Evolutionary conservation across 1,140 invertebrate species (phyloP).

Genomic region (Drosophila sucinea): DNA sequence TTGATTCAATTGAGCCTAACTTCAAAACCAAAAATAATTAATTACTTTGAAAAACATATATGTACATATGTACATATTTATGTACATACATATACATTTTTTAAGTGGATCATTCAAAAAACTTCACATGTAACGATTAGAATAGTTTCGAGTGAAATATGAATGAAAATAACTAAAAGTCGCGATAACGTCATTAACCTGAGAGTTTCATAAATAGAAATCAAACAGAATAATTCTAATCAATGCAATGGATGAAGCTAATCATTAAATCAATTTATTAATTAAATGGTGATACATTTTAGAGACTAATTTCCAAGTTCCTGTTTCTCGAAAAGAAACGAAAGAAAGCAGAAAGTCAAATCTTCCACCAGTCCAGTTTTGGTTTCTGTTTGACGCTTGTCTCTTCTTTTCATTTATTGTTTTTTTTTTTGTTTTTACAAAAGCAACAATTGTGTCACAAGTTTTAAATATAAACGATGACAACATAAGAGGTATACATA

Average conservation of each 20-base stretch:
- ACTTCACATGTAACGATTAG: neutral
- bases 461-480: conserved; percentile 79
- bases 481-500: conserved; percentile 51
- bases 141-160: neutral
- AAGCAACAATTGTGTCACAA: conserved; percentile 80
- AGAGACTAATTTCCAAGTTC: conserved; percentile 1
- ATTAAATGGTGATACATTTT: neutral
- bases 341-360: conserved; percentile 18
- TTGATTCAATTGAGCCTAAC: no score
- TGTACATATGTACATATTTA: no score
- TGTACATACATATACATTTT: no score
- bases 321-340: conserved; percentile 10
- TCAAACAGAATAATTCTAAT: neutral
- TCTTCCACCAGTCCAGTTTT: conserved; percentile 38
- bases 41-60: no score
- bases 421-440: conserved; percentile 57
- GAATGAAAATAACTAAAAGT: neutral
- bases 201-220: neutral
- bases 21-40: no score
- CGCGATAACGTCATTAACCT: neutral
- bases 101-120: no score
- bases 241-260: neutral
- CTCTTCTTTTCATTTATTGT: conserved; percentile 10
- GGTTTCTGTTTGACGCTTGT: conserved; percentile 18
- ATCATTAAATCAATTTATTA: conserved; percentile 1